Conservation (phyloP, 2,888 invertebrate genomes). For the Charanyca ferruginea region DNA sequence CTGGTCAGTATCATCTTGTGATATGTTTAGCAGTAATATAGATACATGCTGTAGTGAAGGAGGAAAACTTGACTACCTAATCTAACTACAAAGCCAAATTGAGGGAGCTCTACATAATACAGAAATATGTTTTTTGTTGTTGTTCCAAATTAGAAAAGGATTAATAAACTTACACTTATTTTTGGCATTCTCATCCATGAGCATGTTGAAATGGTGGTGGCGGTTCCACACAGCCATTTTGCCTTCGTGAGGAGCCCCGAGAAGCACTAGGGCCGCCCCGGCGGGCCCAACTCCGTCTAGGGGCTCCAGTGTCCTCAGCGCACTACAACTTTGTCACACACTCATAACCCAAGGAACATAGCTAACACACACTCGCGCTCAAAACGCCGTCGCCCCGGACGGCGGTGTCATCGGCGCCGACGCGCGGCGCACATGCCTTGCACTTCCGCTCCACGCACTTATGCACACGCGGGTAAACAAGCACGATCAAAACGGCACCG, state of each 20-base stretch:
- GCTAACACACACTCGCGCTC: conserved; percentile 86
- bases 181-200: conserved; percentile 93
- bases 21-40: conserved; percentile 13
- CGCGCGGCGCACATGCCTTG: conserved; percentile 88
- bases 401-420: conserved; percentile 88
- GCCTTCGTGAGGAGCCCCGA: conserved; percentile 92
- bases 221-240: conserved; percentile 94
- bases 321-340: conserved; percentile 90
- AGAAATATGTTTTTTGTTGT: conserved; percentile 5
- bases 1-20: conserved; percentile 3
- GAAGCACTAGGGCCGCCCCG: conserved; percentile 91
- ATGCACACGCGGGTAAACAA: conserved; percentile 90
- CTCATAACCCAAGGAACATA: conserved; percentile 90
- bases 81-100: conserved; percentile 23
- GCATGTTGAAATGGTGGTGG: conserved; percentile 94
- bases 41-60: conserved; percentile 14
- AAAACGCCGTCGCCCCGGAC: conserved; percentile 83
- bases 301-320: conserved; percentile 92
- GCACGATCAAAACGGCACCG: conserved; percentile 85
- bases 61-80: conserved; percentile 19
- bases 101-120: conserved; percentile 8
- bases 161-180: conserved; percentile 92
- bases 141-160: not conserved
- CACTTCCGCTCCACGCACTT: conserved; percentile 89
- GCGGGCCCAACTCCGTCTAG: conserved; percentile 92